Base-by-base conservation (phyloP, 2,888 invertebrate genomes). In the Troglohyphantes excavatus region DNA sequence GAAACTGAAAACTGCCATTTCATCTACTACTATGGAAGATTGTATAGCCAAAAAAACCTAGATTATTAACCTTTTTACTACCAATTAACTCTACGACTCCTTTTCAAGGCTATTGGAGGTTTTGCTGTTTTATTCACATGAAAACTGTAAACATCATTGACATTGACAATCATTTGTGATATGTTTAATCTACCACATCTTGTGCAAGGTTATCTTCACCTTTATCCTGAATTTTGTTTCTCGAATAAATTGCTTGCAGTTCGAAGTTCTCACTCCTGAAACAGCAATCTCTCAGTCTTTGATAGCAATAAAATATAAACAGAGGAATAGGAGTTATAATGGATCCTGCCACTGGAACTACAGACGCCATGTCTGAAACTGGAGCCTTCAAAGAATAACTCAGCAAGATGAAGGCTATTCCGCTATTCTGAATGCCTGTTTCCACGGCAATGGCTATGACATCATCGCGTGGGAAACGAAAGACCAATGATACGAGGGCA, bases 341-440 rank as follows among this genome's bases (percentile, higher is more conserved):
- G 72, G 91, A 91, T 3, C 43, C 91, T 2, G 90, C 87, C 0
- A 91, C 79, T 2, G 91, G 91, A 0, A 90, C 90, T 0, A 91
- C 90, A 9, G 91, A 72, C 2, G 98, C 97, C 70, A 98, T 94
- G 94, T 98, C 98, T 0, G 96, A 97, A 91, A 96, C 96, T 0
- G 98, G 98, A 92, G 97, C 96, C 0, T 95, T 95, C 88, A 98
- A 94, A 5, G 97, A 95, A 93, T 97, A 96, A 83, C 96, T 94
- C 81, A 98, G 94, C 92, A 98, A 94, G 93, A 98, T 97, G 92
- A 98, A 98, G 0, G 98, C 95, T 91, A 98, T 96, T 63, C 98
- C 98, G 0, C 98, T 98, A 94, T 98, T 98, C 94, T 98, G 98
- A 81, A 98, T 96, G 76, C 98, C 98, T 2, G 97, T 93, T 91